Evolutionary conservation across 2,797 vertebrate species (phyloP), one percentile per base, ranked within the genome.

Genomic region (Sternarchorhynchus goeldii): DNA sequence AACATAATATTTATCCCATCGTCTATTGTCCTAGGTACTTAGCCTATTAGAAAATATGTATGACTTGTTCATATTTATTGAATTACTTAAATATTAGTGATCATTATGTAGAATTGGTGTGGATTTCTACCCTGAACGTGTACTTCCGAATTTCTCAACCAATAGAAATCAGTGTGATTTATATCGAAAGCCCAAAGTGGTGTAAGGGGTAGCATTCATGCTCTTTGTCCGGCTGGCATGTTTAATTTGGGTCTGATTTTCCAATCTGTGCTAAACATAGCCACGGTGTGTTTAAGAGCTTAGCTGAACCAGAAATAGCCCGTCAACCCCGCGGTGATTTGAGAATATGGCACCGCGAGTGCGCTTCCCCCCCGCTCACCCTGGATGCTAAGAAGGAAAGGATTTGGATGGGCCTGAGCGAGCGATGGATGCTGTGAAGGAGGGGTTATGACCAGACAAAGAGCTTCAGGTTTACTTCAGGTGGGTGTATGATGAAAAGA

Each of bases 211-310:
- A 5, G 32, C 10, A 41, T n/a, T 31, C 25, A 18, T 14, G 2
- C 31, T 59, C 57, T 59, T 12, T 45, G 41, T 36, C 12, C 53
- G 34, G 69, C 58, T 76, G 32, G 21, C 20, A 16, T 6, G 53
- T 53, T 20, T 71, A 25, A 21, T 76, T 18, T 63, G 36, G 78
- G 66, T 72, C 74, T 39, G n/a, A 66, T 76, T 63, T 71, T 31
- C 2, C 17, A 3, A 32, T 70, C 10, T 32, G 7, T 73, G 53
- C 74, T 81, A 81, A 73, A 80, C 50, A 81, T 81, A 81, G 79
- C 57, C 25, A 32, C 73, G 50, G 39, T 10, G 25, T 36, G 50
- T 53, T 50, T 31, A 58, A 58, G 36, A 50, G n/a, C 39, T 73
- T 41, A 71, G 20, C 73, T 69, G 31, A 57, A 57, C 12, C 34